A percentile compares a stretch with the other conserved stretches of the same genome.
Evolutionary conservation across 2,888 invertebrate species (phyloP).

Genomic region (Lasioglossum figueresi): DNA sequence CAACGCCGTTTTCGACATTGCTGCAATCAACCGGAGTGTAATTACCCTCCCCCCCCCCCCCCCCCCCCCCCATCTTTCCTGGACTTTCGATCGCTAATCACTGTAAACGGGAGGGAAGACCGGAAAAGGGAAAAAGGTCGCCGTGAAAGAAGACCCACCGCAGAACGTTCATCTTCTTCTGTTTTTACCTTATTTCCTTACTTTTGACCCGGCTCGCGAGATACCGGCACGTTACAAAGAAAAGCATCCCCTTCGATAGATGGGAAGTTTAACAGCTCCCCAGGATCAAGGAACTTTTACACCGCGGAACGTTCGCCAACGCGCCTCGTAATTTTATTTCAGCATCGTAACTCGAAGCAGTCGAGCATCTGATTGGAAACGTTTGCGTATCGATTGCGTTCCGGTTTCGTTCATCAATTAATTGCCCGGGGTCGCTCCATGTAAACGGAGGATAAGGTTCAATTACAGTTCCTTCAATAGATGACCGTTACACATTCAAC

Average conservation of each 20-base stretch:
- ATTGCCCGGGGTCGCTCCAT: not conserved
- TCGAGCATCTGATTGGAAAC: not conserved
- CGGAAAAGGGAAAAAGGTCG: not conserved
- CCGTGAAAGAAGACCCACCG: not conserved
- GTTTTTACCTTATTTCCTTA: constrained; percentile 25
- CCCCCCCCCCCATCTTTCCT: constrained; percentile 22
- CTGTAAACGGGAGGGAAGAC: constrained; percentile 8
- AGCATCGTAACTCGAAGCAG: not conserved
- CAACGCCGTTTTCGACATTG: constrained; percentile 54
- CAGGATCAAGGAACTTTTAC: constrained; percentile 29
- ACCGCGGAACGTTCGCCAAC: not conserved
- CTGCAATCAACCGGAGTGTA: constrained; percentile 64
- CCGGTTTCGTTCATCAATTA: not conserved
- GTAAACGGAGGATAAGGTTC: not conserved
- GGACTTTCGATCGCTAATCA: constrained; percentile 65
- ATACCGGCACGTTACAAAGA: constrained; percentile 28
- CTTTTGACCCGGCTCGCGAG: constrained; percentile 26
- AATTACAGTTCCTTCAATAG: not conserved
- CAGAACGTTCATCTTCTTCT: constrained; percentile 16
- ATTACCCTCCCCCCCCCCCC: constrained; percentile 54
- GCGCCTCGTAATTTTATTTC: constrained; percentile 40
- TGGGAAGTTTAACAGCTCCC: constrained; percentile 8
- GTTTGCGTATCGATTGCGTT: not conserved
- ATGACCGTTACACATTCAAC: too few relatives aligned
- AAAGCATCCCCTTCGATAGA: constrained; percentile 4